Percentiles rank a stretch among this genome's conserved stretches.
phyloP scores from a whole-genome alignment of 2,888 invertebrate genomes.

The Rhogogaster chlorosoma region DNA sequence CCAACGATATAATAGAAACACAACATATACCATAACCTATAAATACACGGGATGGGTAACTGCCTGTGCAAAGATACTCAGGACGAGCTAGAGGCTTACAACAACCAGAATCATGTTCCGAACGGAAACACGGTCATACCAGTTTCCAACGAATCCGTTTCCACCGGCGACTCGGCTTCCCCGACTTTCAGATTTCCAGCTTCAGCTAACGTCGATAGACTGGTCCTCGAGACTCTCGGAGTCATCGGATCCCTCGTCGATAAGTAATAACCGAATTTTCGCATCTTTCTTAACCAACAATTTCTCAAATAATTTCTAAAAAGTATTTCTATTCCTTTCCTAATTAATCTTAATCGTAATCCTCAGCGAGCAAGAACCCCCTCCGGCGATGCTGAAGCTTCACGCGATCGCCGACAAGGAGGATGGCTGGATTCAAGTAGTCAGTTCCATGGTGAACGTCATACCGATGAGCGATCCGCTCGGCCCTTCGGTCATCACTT shows the following conservation, averaged over 20 bases:
- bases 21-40: conserved; percentile 33
- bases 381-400: conserved; percentile 89
- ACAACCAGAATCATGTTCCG: conserved; percentile 65
- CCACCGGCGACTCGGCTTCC: conserved; percentile 63
- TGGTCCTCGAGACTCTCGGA: conserved; percentile 89
- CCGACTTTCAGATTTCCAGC: conserved; percentile 72
- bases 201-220: conserved; percentile 83
- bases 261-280: conserved; percentile 80
- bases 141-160: conserved; percentile 68
- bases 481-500: conserved; percentile 93
- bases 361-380: conserved; percentile 92
- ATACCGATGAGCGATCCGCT: conserved; percentile 91
- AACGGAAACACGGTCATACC: conserved; percentile 70
- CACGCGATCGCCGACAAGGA: conserved; percentile 94
- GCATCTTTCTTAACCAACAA: not conserved
- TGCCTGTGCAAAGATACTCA: conserved; percentile 87
- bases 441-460: conserved; percentile 89
- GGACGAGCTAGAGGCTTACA: conserved; percentile 79
- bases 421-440: conserved; percentile 94
- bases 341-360: not conserved
- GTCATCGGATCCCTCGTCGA: conserved; percentile 91
- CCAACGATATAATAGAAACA: not conserved
- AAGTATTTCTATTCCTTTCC: not conserved
- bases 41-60: conserved; percentile 83
- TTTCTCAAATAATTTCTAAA: not conserved